Conservation (phyloP, 2,113 vertebrate species). For the Actinemys pallida region DNA sequence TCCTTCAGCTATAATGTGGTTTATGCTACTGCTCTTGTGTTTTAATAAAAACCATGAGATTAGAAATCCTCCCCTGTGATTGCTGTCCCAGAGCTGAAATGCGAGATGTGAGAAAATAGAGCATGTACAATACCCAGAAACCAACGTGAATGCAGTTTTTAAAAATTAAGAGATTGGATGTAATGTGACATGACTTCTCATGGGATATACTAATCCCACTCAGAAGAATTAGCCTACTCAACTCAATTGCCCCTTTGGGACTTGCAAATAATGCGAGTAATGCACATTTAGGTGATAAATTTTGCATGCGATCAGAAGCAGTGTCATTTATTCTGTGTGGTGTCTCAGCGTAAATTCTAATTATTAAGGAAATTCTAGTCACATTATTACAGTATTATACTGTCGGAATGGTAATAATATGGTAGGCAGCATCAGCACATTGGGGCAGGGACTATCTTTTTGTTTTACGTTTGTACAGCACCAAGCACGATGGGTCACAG, state of each 20-base stretch:
- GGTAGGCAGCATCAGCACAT: not conserved
- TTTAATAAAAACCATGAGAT: slow-evolving; percentile 81
- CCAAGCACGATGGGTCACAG: not conserved
- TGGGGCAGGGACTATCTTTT: not conserved
- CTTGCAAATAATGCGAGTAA: slow-evolving; percentile 57
- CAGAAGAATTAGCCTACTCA: slow-evolving; percentile 63
- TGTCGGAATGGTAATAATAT: not conserved
- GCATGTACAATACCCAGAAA: slow-evolving; percentile 39
- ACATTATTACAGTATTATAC: slow-evolving; percentile 13
- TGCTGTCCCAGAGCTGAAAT: slow-evolving; percentile 61
- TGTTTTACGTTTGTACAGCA: not conserved
- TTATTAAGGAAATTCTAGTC: slow-evolving; percentile 52
- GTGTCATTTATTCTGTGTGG: slow-evolving; percentile 57
- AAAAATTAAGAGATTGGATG: slow-evolving; percentile 48
- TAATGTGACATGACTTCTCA: slow-evolving; percentile 61
- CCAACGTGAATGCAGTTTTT: slow-evolving; percentile 7
- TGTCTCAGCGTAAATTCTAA: slow-evolving; percentile 29
- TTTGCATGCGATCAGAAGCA: slow-evolving; percentile 41
- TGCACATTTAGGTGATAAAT: not conserved
- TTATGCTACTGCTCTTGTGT: slow-evolving; percentile 70
- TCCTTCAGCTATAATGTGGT: slow-evolving; percentile 74
- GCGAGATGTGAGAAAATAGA: slow-evolving; percentile 49
- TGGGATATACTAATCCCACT: slow-evolving; percentile 62
- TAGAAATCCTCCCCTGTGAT: slow-evolving; percentile 77
- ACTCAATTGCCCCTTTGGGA: slow-evolving; percentile 51